Evolutionary conservation across 1,140 invertebrate genomes (phyloP).

Genomic region (Phthorimaea operculella): DNA sequence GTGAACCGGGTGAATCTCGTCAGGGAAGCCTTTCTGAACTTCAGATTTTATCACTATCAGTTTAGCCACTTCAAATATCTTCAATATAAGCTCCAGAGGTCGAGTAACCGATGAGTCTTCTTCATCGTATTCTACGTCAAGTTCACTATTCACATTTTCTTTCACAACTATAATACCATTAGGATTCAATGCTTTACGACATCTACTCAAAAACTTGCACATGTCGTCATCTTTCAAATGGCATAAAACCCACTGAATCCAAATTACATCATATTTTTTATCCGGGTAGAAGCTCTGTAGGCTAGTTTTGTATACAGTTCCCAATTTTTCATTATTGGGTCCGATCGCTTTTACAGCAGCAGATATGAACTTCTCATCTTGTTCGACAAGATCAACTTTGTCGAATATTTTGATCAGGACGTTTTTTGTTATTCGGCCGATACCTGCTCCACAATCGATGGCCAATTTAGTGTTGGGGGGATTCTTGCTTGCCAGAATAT

Average conservation of each 20-base stretch:
- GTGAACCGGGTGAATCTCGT: conserved; percentile 89
- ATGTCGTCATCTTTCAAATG: conserved; percentile 92
- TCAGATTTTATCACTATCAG: conserved; percentile 78
- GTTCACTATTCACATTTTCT: conserved; percentile 87
- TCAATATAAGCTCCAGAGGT: conserved; percentile 69
- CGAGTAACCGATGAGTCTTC: conserved; percentile 92
- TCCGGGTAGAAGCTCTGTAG: conserved; percentile 86
- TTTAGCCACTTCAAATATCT: conserved; percentile 78
- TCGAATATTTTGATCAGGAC: conserved; percentile 87
- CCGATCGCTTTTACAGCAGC: conserved; percentile 39
- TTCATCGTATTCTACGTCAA: conserved; percentile 82
- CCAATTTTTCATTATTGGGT: conserved; percentile 61
- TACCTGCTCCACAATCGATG: conserved; percentile 97
- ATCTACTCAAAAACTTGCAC: conserved; percentile 84
- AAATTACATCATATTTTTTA: conserved; percentile 90
- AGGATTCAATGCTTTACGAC: conserved; percentile 73
- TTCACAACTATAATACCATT: conserved; percentile 92
- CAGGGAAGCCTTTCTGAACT: conserved; percentile 90
- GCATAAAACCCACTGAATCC: conserved; percentile 98
- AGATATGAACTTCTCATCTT: conserved; percentile 75
- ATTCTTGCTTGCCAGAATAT: conserved; percentile 70
- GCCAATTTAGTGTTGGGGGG: conserved; percentile 74
- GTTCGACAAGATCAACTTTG: conserved; percentile 94
- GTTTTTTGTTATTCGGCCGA: conserved; percentile 93
- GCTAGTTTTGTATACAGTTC: conserved; percentile 72